phyloP scores from a whole-genome alignment of 2,888 invertebrate genomes.

The Cenopis cana region DNA sequence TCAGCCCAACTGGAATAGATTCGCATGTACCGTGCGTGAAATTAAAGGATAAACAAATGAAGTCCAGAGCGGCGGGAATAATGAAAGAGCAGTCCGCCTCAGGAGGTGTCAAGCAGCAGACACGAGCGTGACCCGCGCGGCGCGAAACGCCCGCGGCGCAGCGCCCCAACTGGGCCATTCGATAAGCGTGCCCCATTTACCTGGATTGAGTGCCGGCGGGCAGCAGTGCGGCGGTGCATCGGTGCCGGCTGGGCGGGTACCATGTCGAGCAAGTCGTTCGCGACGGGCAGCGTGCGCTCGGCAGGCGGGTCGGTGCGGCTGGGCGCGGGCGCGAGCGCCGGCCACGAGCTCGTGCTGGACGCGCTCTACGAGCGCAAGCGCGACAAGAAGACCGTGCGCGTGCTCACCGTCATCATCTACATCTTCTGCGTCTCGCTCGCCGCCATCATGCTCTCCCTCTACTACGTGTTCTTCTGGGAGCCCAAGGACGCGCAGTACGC shows the following conservation, averaged over 20 bases:
- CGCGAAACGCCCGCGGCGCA: conserved; percentile 66
- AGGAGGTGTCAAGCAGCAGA: conserved; percentile 80
- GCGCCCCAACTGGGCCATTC: conserved; percentile 77
- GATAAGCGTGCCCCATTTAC: conserved; percentile 81
- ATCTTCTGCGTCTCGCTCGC: conserved; percentile 97
- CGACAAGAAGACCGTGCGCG: conserved; percentile 94
- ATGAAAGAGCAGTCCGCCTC: conserved; percentile 80
- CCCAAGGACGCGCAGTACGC: conserved; percentile 86
- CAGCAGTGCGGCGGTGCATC: conserved; percentile 62
- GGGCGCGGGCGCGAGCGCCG: conserved; percentile 55
- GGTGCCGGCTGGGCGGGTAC: conserved; percentile 48
- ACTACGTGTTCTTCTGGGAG: conserved; percentile 98
- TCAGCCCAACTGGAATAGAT: conserved; percentile 82
- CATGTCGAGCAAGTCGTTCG: conserved; percentile 85
- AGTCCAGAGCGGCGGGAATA: conserved; percentile 75
- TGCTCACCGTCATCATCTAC: conserved; percentile 96
- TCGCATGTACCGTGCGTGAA: conserved; percentile 73
- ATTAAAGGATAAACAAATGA: conserved; percentile 85
- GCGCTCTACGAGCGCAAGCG: conserved; percentile 92
- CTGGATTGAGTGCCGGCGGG: conserved; percentile 60
- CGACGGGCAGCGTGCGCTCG: conserved; percentile 84
- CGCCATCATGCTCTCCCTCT: conserved; percentile 96
- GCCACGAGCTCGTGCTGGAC: conserved; percentile 88
- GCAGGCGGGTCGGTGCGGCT: conserved; percentile 76
- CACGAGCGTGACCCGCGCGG: conserved; percentile 77